These are phyloP conservation scores for Typhlichthys eigenmanni DNA, from an alignment of 2,797 vertebrate genomes.

Conservation along the genomic window DNA sequence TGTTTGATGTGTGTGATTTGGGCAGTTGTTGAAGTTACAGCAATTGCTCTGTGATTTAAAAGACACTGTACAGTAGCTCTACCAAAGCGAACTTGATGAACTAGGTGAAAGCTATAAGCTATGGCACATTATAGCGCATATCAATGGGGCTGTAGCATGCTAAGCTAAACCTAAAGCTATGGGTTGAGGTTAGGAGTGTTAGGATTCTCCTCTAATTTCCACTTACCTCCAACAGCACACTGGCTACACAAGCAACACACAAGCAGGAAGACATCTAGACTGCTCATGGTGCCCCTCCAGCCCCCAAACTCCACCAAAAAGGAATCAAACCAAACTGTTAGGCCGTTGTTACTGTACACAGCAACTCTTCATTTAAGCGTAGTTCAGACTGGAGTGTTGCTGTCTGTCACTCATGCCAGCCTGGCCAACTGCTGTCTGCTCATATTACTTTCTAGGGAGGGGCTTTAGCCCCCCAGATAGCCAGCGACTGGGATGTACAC, in stretches of 20 bases:
- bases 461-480: conserved; percentile 7
- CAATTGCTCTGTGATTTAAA: too few species aligned
- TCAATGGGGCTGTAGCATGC: too few species aligned
- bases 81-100: too few species aligned
- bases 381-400: conserved; percentile 59
- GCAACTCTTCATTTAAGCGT: not conserved
- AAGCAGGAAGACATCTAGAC: conserved; percentile 57
- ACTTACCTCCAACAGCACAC: conserved; percentile 71
- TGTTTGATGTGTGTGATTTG: too few species aligned
- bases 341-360: not conserved
- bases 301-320: conserved; percentile 1
- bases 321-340: conserved; percentile 1
- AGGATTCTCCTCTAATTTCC: not conserved
- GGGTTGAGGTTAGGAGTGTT: too few species aligned
- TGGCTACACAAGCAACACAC: conserved; percentile 62
- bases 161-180: too few species aligned
- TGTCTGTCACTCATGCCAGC: conserved; percentile 68
- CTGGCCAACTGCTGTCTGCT: conserved; percentile 66
- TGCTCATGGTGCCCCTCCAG: conserved; percentile 59
- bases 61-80: too few species aligned
- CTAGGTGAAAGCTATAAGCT: too few species aligned
- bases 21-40: too few species aligned
- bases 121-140: too few species aligned
- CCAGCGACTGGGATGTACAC: not conserved
- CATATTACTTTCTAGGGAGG: conserved; percentile 62